Evolutionary conservation across 2,113 vertebrate genomes (phyloP).

Genomic region (Oncorhynchus masou): DNA sequence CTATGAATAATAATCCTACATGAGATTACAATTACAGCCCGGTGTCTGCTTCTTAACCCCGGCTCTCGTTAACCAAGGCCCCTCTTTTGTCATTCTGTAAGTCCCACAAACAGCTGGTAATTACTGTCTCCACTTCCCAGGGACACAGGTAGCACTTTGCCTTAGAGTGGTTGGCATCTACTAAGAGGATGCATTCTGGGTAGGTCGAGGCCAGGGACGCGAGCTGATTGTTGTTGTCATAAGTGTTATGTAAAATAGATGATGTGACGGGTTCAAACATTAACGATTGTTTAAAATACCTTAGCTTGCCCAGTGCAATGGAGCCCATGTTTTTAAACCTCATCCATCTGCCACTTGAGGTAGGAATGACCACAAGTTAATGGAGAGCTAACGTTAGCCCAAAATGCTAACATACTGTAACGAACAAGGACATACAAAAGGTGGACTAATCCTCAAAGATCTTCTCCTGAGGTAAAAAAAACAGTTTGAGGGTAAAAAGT

Average conservation of each 20-base stretch:
- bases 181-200: neutral
- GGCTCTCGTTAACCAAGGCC: neutral
- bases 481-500: no score
- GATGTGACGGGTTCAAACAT: neutral
- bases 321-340: no score
- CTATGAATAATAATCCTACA: neutral
- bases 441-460: no score
- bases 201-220: neutral
- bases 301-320: no score
- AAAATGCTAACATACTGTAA: no score
- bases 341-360: no score
- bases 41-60: constrained; percentile 12
- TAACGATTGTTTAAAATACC: no score
- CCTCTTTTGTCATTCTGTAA: neutral
- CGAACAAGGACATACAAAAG: no score
- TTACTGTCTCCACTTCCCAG: constrained; percentile 7
- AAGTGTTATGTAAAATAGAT: neutral
- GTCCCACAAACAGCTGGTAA: constrained; percentile 17
- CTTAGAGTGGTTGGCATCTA: neutral
- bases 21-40: constrained; percentile 7
- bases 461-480: no score
- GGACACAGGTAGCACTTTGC: neutral
- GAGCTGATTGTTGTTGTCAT: neutral
- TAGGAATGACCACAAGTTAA: no score
- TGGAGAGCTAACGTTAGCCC: no score